Evolutionary conservation across 2,797 vertebrate species (phyloP).

Genomic region (Muscicapa comitata): DNA sequence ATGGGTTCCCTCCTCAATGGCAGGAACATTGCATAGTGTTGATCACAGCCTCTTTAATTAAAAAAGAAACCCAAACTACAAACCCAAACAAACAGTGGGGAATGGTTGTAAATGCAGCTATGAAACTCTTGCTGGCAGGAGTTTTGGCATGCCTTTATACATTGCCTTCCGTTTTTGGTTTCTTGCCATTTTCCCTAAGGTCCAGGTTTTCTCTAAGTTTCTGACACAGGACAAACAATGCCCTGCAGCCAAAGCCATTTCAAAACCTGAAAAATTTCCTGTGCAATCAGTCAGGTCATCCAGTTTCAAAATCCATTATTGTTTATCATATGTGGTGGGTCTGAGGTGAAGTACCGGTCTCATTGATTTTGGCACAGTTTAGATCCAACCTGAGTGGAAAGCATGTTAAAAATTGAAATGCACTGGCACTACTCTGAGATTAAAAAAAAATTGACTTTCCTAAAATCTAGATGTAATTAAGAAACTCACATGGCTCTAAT

Average conservation of each 20-base stretch:
- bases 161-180: not conserved
- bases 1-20: not conserved
- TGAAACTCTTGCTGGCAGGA: not conserved
- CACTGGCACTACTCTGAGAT: not conserved
- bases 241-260: not conserved
- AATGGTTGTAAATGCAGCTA: not conserved
- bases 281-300: not conserved
- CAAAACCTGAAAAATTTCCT: not conserved
- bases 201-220: not conserved
- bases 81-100: not conserved
- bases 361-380: not conserved
- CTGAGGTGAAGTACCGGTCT: not conserved
- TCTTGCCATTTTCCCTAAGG: not conserved
- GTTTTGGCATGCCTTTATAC: not conserved
- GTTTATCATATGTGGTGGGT: not conserved
- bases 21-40: not conserved
- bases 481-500: not conserved
- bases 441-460: not conserved
- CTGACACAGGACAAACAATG: not conserved
- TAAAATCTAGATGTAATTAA: not conserved
- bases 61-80: not conserved
- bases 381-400: not conserved
- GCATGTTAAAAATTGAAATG: not conserved
- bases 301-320: not conserved
- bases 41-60: not conserved